Evolutionary conservation across 2,113 vertebrate species (phyloP).

Genomic region (Cathartes aura): DNA sequence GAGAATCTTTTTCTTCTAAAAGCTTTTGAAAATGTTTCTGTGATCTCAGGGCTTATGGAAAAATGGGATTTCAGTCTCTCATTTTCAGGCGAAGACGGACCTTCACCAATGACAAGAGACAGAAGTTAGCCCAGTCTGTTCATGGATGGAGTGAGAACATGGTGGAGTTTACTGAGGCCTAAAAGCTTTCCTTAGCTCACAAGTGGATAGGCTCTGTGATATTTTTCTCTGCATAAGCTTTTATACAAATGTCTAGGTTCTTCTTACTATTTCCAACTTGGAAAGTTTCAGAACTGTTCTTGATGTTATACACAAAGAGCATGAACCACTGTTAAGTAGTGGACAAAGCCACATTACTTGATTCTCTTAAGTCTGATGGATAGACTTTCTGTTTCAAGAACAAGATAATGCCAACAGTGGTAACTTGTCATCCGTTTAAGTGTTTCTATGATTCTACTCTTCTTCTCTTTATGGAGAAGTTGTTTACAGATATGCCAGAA

Average conservation of each 20-base stretch:
- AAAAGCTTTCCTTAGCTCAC: neutral
- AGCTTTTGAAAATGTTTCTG: neutral
- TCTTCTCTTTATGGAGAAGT: neutral
- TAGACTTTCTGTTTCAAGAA: slow-evolving; percentile 35
- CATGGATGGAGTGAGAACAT: neutral
- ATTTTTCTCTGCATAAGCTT: neutral
- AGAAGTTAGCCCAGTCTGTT: neutral
- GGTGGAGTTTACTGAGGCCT: neutral
- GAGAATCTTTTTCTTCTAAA: neutral
- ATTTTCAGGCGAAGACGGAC: neutral
- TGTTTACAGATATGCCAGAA: neutral
- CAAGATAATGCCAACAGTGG: neutral
- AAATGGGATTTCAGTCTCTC: neutral
- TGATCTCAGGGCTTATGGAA: neutral
- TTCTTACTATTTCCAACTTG: neutral
- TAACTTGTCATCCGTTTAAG: neutral
- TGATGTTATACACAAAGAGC: neutral
- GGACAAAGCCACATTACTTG: slow-evolving; percentile 16
- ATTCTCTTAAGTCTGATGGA: slow-evolving; percentile 26
- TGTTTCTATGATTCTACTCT: neutral
- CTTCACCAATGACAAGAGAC: neutral
- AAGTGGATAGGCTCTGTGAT: neutral
- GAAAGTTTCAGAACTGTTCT: neutral
- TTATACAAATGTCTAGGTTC: neutral
- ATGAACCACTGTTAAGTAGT: neutral